Conservation (phyloP, 2,113 vertebrate genomes). For the Megatriorchis doriae region DNA sequence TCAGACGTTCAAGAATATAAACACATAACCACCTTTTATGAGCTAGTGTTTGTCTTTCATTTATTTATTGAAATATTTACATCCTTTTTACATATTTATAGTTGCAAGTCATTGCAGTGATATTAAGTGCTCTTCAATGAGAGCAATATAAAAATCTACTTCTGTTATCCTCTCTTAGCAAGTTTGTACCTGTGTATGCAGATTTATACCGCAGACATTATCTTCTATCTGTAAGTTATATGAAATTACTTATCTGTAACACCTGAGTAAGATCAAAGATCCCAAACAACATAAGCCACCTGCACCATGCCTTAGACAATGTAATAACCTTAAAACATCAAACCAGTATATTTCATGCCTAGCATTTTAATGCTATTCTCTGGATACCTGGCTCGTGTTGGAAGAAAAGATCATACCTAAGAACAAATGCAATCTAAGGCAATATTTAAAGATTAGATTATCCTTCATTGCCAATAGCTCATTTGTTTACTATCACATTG, state of each 20-base stretch:
- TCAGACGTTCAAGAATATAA: not conserved
- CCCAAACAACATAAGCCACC: conserved; percentile 16
- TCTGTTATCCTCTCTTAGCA: not conserved
- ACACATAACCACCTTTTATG: not conserved
- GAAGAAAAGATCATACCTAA: conserved; percentile 43
- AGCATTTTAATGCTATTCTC: not conserved
- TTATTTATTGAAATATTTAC: not conserved
- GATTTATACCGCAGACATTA: conserved; percentile 4
- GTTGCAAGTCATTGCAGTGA: conserved; percentile 42
- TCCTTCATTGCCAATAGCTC: conserved; percentile 50
- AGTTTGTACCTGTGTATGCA: conserved; percentile 2
- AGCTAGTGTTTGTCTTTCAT: not conserved
- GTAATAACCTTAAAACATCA: conserved; percentile 24
- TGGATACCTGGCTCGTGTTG: conserved; percentile 10
- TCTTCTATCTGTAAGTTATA: not conserved
- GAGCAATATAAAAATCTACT: not conserved
- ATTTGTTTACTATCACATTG: conserved; percentile 42
- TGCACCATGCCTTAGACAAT: conserved; percentile 33
- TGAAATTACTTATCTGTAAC: conserved; percentile 37
- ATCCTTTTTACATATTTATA: not conserved
- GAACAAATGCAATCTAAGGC: conserved; percentile 45
- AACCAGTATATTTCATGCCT: not conserved
- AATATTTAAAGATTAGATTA: conserved; percentile 65
- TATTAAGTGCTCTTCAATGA: not conserved
- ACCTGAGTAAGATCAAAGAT: conserved; percentile 22